Base-by-base conservation (phyloP, 1,140 invertebrate genomes). In the Caenorhabditis inopinata region DNA sequence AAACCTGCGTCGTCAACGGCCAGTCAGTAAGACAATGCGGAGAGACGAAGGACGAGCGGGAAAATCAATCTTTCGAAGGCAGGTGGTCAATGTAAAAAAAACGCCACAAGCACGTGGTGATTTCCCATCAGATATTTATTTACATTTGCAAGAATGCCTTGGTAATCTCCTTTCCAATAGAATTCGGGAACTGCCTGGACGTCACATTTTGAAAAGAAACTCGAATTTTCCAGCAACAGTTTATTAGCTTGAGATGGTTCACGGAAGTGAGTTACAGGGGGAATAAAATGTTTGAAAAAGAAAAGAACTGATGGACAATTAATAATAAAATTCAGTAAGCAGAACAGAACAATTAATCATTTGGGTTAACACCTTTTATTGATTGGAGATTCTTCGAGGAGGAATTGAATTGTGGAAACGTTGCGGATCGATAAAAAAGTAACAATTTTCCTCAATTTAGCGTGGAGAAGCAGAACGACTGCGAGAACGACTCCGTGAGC, bases 401-500 rank as follows among this genome's bases (percentile, higher is more conserved):
- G 58, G 58, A 68, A 68, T 68, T 68, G 23, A n/a, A n/a, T n/a
- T n/a, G n/a, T n/a, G n/a, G n/a, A n/a, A n/a, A 51, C 7, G 51
- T 58, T 32, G 51, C 27, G 27, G 51, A 32, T 3, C 27, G 46
- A 4, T 2, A 32, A 32, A 23, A n/a, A 16, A 6, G 51, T n/a
- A n/a, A 9, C 49, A 6, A 21, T 38, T 18, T 21, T 42, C 38
- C 25, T 11, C 12, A 32, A 21, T 38, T 16, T 68, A 68, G 32
- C 32, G 32, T 38, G 46, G 32, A n/a, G 49, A 62, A 38, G 49
- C 53, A 53, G 76, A 80, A 14, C 79, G 42, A 18, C 45, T 51
- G 73, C 79, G 79, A 53, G 79, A 80, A 38, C 79, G 68, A 73
- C 79, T 80, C 21, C 68, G 42, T 14, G 51, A 68, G 42, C 77